phyloP scores from a whole-genome alignment of 2,888 invertebrate species.

The Eupithecia pulchellata region DNA sequence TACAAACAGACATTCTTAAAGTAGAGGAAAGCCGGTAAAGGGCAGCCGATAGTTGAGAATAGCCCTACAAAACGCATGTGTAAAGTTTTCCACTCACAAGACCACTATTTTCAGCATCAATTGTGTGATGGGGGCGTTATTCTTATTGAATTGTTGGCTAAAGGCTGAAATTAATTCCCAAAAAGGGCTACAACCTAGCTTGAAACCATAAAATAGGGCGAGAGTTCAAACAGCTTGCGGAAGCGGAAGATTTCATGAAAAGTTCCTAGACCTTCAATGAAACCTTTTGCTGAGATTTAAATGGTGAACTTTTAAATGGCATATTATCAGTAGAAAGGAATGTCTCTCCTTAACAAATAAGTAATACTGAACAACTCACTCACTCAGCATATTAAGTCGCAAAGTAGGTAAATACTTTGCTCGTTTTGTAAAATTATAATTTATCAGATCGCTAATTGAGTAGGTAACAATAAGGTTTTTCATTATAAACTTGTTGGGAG shows the following conservation, averaged over 20 bases:
- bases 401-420: neutral
- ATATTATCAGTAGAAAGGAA: neutral
- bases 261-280: neutral
- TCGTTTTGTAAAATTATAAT: neutral
- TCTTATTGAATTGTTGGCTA: neutral
- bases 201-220: neutral
- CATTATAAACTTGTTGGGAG: slow-evolving; percentile 14
- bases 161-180: too few species aligned
- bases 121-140: neutral
- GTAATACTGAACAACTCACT: neutral
- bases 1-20: too few species aligned
- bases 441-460: neutral
- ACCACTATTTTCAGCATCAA: neutral
- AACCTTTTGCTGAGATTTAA: neutral
- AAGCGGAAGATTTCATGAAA: neutral
- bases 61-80: neutral
- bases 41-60: too few species aligned
- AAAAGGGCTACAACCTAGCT: neutral
- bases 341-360: neutral
- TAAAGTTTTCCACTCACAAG: neutral
- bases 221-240: neutral
- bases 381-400: neutral
- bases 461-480: neutral
- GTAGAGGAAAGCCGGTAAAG: too few species aligned
- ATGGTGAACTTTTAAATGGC: neutral